A percentile compares a stretch with the other conserved stretches of the same genome.
These are phyloP conservation scores for Syrphus vitripennis DNA, from an alignment of 2,888 invertebrate species.

Conservation along the genomic window DNA sequence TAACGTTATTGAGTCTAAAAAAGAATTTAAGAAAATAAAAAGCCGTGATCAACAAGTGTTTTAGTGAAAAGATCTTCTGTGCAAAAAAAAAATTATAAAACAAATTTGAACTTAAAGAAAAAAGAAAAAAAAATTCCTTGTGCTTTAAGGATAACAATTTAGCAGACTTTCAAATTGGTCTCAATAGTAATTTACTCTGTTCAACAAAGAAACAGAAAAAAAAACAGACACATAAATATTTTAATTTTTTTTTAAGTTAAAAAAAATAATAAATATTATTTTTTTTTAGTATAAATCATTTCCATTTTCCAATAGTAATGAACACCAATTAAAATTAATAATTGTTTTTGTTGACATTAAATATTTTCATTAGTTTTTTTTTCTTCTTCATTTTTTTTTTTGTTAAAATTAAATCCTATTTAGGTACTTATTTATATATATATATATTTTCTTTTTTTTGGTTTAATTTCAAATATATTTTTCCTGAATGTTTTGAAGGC, in stretches of 20 bases:
- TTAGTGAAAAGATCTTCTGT: too few relatives aligned
- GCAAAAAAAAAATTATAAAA: neutral
- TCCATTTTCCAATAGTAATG: slow-evolving; percentile 57
- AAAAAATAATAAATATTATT: slow-evolving; percentile 10
- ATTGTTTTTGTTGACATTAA: slow-evolving; percentile 52
- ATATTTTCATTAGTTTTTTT: slow-evolving; percentile 64
- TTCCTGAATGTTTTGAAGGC: slow-evolving; percentile 71
- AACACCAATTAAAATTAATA: neutral
- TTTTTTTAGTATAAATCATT: slow-evolving; percentile 34
- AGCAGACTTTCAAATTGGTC: slow-evolving; percentile 79
- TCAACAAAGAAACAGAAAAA: slow-evolving; percentile 19
- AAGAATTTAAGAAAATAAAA: too few relatives aligned
- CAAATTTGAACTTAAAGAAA: neutral
- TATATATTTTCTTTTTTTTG: neutral
- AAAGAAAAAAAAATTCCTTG: neutral
- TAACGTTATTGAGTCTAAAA: too few relatives aligned
- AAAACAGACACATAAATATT: neutral
- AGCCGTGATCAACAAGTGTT: too few relatives aligned
- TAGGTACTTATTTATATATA: too few relatives aligned
- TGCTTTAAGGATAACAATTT: slow-evolving; percentile 56
- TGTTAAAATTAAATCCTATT: slow-evolving; percentile 4
- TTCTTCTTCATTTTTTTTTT: neutral
- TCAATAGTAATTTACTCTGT: slow-evolving; percentile 74
- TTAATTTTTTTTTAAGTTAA: slow-evolving; percentile 35
- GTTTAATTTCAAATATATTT: slow-evolving; percentile 55